Conservation (phyloP, 2,113 vertebrate species). For the Gymnobelideus leadbeateri region DNA sequence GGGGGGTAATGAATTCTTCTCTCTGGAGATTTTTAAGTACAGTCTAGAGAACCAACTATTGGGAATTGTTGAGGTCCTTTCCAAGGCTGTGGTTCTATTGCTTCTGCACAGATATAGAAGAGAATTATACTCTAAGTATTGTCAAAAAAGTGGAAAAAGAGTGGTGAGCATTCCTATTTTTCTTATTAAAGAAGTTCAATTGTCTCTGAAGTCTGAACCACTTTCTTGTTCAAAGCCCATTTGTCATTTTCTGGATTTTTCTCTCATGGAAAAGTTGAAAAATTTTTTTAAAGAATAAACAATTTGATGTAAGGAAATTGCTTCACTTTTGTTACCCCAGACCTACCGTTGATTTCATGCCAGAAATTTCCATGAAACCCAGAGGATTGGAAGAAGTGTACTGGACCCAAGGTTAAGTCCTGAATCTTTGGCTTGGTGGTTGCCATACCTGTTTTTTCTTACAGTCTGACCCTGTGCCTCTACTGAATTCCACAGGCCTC, state of each 20-base stretch:
- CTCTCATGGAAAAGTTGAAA: conserved; percentile 56
- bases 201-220: conserved; percentile 38
- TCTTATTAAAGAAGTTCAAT: conserved; percentile 42
- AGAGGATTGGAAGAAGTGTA: conserved; percentile 45
- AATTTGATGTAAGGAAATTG: conserved; percentile 51
- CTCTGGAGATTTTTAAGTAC: not conserved
- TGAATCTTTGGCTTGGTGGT: not conserved
- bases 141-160: not conserved
- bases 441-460: conserved; percentile 49
- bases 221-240: conserved; percentile 44
- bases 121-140: not conserved
- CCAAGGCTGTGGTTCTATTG: not conserved
- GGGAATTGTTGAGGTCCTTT: not conserved
- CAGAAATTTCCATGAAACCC: conserved; percentile 50
- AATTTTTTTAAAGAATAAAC: conserved; percentile 4
- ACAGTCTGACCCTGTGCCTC: conserved; percentile 11
- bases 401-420: conserved; percentile 62
- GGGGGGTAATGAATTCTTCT: no score
- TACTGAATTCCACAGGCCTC: not conserved
- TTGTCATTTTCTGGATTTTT: conserved; percentile 44
- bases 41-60: no score
- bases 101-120: not conserved
- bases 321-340: conserved; percentile 46
- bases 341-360: conserved; percentile 53
- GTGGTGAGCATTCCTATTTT: conserved; percentile 28